Evolutionary conservation across 2,888 invertebrate species (phyloP).

Genomic region (Altica lythri): DNA sequence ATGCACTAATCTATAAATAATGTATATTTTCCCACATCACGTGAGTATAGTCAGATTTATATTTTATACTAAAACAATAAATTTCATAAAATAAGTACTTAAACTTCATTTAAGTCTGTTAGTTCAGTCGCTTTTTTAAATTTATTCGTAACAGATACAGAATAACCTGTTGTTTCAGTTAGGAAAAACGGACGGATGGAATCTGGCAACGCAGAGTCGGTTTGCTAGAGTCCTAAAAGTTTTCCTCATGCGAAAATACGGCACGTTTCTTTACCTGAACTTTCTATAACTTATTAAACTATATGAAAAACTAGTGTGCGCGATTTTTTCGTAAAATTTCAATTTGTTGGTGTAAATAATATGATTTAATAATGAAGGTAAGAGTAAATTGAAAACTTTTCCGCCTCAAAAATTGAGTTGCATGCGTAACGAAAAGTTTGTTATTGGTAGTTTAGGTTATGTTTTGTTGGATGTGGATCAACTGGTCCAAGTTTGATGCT

Average conservation of each 20-base stretch:
- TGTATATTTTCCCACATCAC: too few relatives aligned
- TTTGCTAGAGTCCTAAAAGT: slow-evolving; percentile 44
- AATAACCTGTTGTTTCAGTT: slow-evolving; percentile 7
- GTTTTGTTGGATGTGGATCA: slow-evolving; percentile 31
- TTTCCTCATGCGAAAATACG: slow-evolving; percentile 51
- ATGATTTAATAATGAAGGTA: slow-evolving; percentile 30
- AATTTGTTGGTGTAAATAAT: slow-evolving; percentile 23
- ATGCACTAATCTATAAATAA: too few relatives aligned
- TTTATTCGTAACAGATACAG: not conserved
- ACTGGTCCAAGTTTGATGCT: too few relatives aligned
- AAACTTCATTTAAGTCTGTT: too few relatives aligned
- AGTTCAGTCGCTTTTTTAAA: too few relatives aligned
- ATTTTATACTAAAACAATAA: too few relatives aligned
- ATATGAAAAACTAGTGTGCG: slow-evolving; percentile 33
- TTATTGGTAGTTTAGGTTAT: slow-evolving; percentile 45
- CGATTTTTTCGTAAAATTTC: slow-evolving; percentile 26
- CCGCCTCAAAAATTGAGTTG: slow-evolving; percentile 17
- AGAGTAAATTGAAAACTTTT: slow-evolving; percentile 39
- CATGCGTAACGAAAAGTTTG: slow-evolving; percentile 44
- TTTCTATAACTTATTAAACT: slow-evolving; percentile 50
- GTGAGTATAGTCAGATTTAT: too few relatives aligned
- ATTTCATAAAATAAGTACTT: too few relatives aligned
- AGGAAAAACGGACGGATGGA: not conserved
- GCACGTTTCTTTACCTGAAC: slow-evolving; percentile 49
- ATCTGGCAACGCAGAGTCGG: slow-evolving; percentile 20